Evolutionary conservation across 2,113 vertebrate genomes (phyloP).

Genomic region (Bufo bufo): DNA sequence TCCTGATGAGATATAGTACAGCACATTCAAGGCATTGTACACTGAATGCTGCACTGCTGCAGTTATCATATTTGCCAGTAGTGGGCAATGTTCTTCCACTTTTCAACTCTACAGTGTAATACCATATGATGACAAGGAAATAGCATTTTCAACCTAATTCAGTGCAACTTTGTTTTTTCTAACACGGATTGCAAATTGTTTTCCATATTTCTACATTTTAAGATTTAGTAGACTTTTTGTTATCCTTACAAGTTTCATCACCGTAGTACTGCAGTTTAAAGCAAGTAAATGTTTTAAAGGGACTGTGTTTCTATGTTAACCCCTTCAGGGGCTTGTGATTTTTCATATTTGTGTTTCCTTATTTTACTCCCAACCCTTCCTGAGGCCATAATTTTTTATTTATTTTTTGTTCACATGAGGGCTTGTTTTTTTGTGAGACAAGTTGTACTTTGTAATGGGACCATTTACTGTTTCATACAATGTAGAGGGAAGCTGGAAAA

Average conservation of each 20-base stretch:
- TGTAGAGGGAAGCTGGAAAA: too few relatives aligned
- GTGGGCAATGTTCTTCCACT: slow-evolving; percentile 80
- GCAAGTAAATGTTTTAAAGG: not conserved
- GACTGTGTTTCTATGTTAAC: too few relatives aligned
- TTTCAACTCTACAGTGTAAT: slow-evolving; percentile 61
- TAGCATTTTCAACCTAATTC: not conserved
- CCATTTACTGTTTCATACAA: too few relatives aligned
- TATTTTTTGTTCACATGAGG: too few relatives aligned
- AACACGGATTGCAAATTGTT: not conserved
- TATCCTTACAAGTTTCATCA: not conserved
- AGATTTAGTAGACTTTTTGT: not conserved
- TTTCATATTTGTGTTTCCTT: too few relatives aligned
- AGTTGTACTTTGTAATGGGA: too few relatives aligned
- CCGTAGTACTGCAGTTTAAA: not conserved
- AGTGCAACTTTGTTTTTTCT: not conserved
- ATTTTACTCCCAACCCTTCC: too few relatives aligned
- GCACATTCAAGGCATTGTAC: not conserved
- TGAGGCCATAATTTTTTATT: too few relatives aligned
- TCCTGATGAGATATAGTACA: not conserved
- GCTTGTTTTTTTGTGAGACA: too few relatives aligned
- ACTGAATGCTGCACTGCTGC: slow-evolving; percentile 58
- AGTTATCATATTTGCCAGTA: slow-evolving; percentile 77
- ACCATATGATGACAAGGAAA: not conserved
- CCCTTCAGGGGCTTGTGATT: too few relatives aligned
- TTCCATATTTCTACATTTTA: not conserved